phyloP scores from a whole-genome alignment of 1,140 invertebrate species.

The Apis florea region DNA sequence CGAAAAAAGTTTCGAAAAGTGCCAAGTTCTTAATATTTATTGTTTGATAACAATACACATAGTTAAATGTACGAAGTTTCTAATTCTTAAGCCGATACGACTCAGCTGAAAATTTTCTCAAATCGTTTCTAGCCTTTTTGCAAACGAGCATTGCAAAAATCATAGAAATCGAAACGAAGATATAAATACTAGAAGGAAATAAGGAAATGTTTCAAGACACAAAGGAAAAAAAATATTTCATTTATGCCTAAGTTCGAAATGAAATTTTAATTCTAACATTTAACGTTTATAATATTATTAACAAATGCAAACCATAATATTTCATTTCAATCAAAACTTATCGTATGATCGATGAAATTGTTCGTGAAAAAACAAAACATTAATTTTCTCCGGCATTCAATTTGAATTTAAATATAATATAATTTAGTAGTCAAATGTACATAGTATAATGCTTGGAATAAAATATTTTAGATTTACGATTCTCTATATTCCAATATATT shows the following conservation, averaged over 20 bases:
- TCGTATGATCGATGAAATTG: slow-evolving; percentile 13
- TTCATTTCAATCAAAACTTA: neutral
- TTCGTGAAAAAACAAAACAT: slow-evolving; percentile 15
- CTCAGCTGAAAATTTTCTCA: slow-evolving; percentile 1
- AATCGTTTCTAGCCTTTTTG: neutral
- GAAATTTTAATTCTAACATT: slow-evolving; percentile 26
- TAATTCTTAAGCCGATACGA: neutral
- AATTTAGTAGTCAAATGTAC: slow-evolving; percentile 6
- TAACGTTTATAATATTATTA: slow-evolving; percentile 26
- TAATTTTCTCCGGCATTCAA: slow-evolving; percentile 1
- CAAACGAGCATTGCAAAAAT: neutral
- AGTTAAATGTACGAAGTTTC: slow-evolving; percentile 19
- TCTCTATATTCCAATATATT: neutral
- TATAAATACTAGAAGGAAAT: neutral
- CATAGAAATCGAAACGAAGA: too few species aligned
- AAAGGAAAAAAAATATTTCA: neutral
- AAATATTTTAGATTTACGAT: neutral
- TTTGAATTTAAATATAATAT: slow-evolving; percentile 27
- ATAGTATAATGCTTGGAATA: neutral
- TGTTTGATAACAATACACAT: neutral
- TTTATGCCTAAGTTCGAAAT: neutral
- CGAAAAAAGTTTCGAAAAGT: too few species aligned
- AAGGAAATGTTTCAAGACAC: too few species aligned
- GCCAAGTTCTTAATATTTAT: neutral
- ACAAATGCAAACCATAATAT: slow-evolving; percentile 27